Evolutionary conservation across 2,797 vertebrate genomes (phyloP).

Genomic region (Tachyglossus aculeatus): DNA sequence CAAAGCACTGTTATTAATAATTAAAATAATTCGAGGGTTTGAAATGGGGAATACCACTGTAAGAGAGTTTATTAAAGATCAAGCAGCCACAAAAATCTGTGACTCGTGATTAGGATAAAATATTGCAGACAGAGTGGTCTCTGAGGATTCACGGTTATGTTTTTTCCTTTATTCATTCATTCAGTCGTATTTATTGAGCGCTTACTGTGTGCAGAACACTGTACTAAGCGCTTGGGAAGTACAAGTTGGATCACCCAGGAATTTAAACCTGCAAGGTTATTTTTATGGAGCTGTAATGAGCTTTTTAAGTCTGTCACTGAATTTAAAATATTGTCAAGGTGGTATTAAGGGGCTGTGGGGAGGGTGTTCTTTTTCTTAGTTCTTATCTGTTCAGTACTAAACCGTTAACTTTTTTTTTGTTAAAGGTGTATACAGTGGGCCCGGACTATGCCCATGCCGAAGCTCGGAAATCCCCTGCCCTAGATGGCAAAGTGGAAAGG

Average conservation of each 20-base stretch:
- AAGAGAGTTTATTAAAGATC: slow-evolving; percentile 1
- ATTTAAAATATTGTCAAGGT: too few species aligned
- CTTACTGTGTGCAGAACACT: too few species aligned
- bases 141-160: background rate
- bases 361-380: too few species aligned
- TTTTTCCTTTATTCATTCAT: background rate
- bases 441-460: slow-evolving; percentile 90
- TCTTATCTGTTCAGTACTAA: background rate
- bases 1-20: too few species aligned
- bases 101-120: slow-evolving; percentile 6
- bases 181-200: too few species aligned
- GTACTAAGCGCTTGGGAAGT: too few species aligned
- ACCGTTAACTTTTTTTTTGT: slow-evolving; percentile 3
- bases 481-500: slow-evolving; percentile 88
- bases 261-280: background rate
- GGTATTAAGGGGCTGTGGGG: too few species aligned
- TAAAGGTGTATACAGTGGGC: slow-evolving; percentile 88
- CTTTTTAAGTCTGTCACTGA: too few species aligned
- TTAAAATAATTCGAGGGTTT: slow-evolving; percentile 15
- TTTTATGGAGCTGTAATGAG: too few species aligned
- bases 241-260: background rate
- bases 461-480: slow-evolving; percentile 87
- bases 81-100: background rate
- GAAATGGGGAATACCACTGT: background rate
- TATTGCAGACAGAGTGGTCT: background rate